Conservation (phyloP, 2,888 invertebrate species). For the Gastrophysa polygoni region DNA sequence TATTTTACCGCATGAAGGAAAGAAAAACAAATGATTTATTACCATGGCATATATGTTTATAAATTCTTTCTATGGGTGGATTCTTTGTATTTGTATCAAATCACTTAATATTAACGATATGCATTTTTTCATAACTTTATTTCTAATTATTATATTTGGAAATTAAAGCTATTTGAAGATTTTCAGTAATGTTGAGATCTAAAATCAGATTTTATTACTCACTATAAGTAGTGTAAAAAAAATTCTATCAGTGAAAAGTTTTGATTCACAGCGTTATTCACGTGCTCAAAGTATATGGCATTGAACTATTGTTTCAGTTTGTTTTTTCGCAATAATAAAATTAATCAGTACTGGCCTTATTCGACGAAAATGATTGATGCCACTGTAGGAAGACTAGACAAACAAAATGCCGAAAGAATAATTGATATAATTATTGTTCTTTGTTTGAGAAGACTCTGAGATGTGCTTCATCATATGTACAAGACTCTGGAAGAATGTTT, state of each 20-base stretch:
- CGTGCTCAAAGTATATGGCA: conserved; percentile 24
- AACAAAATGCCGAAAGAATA: conserved; percentile 27
- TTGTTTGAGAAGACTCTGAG: conserved; percentile 22
- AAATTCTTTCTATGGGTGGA: conserved; percentile 49
- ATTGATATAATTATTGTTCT: conserved; percentile 36
- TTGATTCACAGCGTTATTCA: conserved; percentile 21
- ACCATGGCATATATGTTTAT: conserved; percentile 42
- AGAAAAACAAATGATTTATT: conserved; percentile 37
- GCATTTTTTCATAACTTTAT: conserved; percentile 50
- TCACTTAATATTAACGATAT: conserved; percentile 55
- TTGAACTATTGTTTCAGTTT: conserved; percentile 23
- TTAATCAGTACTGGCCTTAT: conserved; percentile 43
- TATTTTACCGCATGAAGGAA: conserved; percentile 39
- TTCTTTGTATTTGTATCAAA: conserved; percentile 46
- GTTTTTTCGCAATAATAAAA: conserved; percentile 16
- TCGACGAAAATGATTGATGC: conserved; percentile 37
- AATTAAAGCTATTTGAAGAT: conserved; percentile 51
- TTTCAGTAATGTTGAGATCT: conserved; percentile 38
- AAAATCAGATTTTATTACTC: conserved; percentile 30
- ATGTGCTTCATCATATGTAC: conserved; percentile 41
- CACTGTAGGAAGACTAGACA: conserved; percentile 47
- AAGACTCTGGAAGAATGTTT: conserved; percentile 42
- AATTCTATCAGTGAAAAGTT: conserved; percentile 18
- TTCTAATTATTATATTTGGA: conserved; percentile 47
- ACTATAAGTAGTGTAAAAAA: conserved; percentile 12